These are phyloP conservation scores for Parus major DNA, from an alignment of 2,113 vertebrate species.

Conservation along the genomic window DNA sequence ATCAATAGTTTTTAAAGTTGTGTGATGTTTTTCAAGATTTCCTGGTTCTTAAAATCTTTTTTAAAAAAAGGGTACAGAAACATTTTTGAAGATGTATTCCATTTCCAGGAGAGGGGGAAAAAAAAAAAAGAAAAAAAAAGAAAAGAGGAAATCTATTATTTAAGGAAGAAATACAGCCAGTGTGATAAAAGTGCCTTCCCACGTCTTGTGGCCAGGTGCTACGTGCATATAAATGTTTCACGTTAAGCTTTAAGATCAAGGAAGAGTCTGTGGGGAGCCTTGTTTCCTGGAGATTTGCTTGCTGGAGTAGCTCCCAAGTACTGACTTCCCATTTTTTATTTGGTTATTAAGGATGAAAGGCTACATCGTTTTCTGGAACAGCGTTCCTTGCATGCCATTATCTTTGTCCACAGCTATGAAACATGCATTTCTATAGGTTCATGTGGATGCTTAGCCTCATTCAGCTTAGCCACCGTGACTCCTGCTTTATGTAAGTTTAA, in stretches of 20 bases:
- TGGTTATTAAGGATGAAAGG: constrained; percentile 79
- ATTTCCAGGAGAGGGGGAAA: constrained; percentile 40
- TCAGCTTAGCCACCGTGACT: not conserved
- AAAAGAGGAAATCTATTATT: constrained; percentile 71
- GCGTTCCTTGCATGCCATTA: constrained; percentile 69
- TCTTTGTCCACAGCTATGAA: constrained; percentile 62
- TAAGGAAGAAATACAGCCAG: constrained; percentile 76
- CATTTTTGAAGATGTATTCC: constrained; percentile 54
- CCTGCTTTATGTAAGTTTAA: constrained; percentile 37
- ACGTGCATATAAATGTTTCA: constrained; percentile 82
- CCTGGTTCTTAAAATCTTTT: constrained; percentile 37
- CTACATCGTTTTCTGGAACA: constrained; percentile 54
- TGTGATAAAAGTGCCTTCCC: constrained; percentile 68
- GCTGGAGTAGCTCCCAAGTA: constrained; percentile 67
- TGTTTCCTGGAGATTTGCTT: constrained; percentile 78
- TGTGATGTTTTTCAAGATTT: not conserved
- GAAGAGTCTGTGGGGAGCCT: constrained; percentile 75
- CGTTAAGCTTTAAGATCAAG: constrained; percentile 82
- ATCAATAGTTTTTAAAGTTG: constrained; percentile 15
- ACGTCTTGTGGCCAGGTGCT: constrained; percentile 77
- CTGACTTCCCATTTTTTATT: constrained; percentile 77
- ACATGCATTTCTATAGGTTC: constrained; percentile 38
- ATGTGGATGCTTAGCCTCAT: constrained; percentile 14
- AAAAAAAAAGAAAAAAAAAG: not conserved
- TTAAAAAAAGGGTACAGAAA: constrained; percentile 19